These are phyloP conservation scores for Labeo catla DNA, from an alignment of 2,113 vertebrate genomes.

Conservation along the genomic window DNA sequence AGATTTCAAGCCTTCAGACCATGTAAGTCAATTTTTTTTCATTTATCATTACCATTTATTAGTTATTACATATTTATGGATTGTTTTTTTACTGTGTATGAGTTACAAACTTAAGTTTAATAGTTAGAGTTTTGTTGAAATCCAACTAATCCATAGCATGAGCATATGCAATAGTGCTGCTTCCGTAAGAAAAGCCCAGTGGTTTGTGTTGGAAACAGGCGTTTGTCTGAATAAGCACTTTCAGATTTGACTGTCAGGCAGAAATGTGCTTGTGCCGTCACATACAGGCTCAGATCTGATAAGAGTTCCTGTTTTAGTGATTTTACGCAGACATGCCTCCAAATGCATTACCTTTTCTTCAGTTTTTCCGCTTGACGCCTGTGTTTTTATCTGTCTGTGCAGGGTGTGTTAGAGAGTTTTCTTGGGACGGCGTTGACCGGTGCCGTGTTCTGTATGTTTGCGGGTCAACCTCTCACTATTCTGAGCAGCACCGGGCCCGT, in stretches of 20 bases:
- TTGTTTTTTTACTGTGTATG: neutral
- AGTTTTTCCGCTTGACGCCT: neutral
- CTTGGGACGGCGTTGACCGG: constrained; percentile 92
- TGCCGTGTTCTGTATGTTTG: constrained; percentile 89
- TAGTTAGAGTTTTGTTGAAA: neutral
- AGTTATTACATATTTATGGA: too few species aligned
- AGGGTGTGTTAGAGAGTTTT: constrained; percentile 98
- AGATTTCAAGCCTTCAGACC: too few species aligned
- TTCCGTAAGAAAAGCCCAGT: neutral
- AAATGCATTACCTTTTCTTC: neutral
- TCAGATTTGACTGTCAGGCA: neutral
- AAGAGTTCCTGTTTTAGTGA: neutral
- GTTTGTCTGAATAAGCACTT: constrained; percentile 7
- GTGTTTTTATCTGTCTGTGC: neutral
- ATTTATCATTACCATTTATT: neutral
- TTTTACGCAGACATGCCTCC: neutral
- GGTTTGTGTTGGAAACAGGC: constrained; percentile 8
- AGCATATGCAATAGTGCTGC: neutral
- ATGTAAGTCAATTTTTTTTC: neutral
- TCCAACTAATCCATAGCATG: neutral
- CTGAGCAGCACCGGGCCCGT: constrained; percentile 97
- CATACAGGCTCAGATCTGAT: constrained; percentile 3
- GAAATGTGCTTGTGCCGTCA: neutral
- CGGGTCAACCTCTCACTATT: constrained; percentile 94
- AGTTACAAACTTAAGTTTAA: neutral